Percentiles rank a stretch among this genome's conserved stretches.
Evolutionary conservation across 2,113 vertebrate species (phyloP).

Genomic region (Salminus brasiliensis): DNA sequence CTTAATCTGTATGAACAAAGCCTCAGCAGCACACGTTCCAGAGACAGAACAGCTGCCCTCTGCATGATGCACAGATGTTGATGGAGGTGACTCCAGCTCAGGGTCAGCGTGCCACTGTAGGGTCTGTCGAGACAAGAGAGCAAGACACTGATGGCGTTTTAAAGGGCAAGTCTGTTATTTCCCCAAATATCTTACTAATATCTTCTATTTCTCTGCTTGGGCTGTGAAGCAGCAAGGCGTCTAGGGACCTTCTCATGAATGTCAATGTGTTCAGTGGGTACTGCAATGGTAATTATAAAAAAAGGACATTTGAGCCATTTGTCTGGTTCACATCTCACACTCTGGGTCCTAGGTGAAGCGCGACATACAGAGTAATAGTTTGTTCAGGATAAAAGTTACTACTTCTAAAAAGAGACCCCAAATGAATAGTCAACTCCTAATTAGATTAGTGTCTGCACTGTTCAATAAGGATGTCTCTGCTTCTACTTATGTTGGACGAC

Average conservation of each 20-base stretch:
- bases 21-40: not conserved
- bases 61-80: conserved; percentile 5
- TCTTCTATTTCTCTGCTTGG: not conserved
- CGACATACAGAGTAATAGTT: not conserved
- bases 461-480: too few relatives aligned
- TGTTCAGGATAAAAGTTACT: too few relatives aligned
- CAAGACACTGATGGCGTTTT: not conserved
- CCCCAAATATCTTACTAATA: not conserved
- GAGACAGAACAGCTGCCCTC: conserved; percentile 8
- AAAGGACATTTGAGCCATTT: not conserved
- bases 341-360: not conserved
- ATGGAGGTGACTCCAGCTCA: not conserved
- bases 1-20: not conserved
- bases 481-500: too few relatives aligned
- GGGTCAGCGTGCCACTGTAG: not conserved
- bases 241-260: not conserved
- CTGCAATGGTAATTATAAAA: not conserved
- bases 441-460: too few relatives aligned
- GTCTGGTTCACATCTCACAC: not conserved
- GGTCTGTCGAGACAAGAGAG: not conserved
- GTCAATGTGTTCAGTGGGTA: not conserved
- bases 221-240: not conserved
- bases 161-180: not conserved
- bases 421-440: too few relatives aligned
- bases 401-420: too few relatives aligned